These are phyloP conservation scores for Zingel zingel DNA, from an alignment of 2,113 vertebrate genomes.

Conservation along the genomic window DNA sequence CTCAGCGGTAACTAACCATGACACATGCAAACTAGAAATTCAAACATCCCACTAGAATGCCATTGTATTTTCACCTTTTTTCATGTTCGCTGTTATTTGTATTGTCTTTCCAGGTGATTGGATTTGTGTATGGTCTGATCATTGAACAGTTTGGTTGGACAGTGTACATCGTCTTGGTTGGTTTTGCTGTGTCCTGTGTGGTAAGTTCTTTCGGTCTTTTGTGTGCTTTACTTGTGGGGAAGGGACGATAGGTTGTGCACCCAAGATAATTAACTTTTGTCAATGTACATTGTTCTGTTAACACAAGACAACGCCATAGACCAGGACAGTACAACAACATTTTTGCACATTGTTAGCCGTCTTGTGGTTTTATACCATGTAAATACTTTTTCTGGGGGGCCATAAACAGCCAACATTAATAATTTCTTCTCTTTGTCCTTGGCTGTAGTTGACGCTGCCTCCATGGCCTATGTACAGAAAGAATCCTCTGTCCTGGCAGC, in stretches of 20 bases:
- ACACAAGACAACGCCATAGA: not conserved
- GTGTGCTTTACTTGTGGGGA: not conserved
- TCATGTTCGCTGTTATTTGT: not conserved
- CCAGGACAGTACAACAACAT: not conserved
- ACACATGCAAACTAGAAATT: not conserved
- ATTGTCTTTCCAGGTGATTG: slow-evolving; percentile 87
- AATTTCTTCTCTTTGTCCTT: not conserved
- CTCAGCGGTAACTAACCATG: slow-evolving; percentile 89
- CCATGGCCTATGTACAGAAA: slow-evolving; percentile 96
- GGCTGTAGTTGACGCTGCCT: slow-evolving; percentile 91
- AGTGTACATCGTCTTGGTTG: slow-evolving; percentile 94
- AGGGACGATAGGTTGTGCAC: not conserved
- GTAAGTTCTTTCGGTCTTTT: slow-evolving; percentile 81
- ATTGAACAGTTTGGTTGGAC: slow-evolving; percentile 98
- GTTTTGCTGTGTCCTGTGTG: slow-evolving; percentile 94
- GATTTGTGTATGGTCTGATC: slow-evolving; percentile 93
- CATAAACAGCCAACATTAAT: not conserved
- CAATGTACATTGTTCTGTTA: not conserved
- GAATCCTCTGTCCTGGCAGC: slow-evolving; percentile 94
- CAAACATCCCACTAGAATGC: not conserved
- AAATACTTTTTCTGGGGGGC: not conserved
- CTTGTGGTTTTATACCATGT: not conserved
- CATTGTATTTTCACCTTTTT: slow-evolving; percentile 28
- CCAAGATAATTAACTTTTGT: not conserved
- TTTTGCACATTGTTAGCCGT: not conserved